Conservation (phyloP, 2,797 vertebrate species). For the Syngnathus rostellatus region DNA sequence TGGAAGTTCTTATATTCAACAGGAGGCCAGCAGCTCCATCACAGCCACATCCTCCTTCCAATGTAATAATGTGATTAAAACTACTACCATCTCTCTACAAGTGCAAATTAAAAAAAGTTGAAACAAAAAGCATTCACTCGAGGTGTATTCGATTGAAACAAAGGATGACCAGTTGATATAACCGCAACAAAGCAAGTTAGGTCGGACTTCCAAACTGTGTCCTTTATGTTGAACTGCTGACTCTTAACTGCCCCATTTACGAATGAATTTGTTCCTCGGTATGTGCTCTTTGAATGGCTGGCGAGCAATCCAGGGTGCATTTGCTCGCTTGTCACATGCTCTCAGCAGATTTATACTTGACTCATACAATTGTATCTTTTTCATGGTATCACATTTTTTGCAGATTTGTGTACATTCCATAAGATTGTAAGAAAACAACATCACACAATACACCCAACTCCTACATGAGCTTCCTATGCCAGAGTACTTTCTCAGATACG, state of each 20-base stretch:
- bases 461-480: constrained; percentile 16
- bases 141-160: no score
- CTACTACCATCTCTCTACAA: no score
- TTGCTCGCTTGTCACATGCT: not conserved
- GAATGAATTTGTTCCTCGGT: not conserved
- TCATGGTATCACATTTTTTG: not conserved
- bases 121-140: no score
- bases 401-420: not conserved
- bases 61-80: no score
- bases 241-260: not conserved
- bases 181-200: no score
- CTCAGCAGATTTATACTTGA: not conserved
- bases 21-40: no score
- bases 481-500: constrained; percentile 24
- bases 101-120: no score
- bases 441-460: not conserved
- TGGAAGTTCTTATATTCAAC: no score
- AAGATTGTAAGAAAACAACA: not conserved
- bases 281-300: not conserved
- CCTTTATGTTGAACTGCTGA: not conserved
- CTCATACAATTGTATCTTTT: not conserved
- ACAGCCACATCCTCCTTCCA: no score
- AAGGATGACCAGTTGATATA: no score
- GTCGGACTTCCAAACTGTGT: no score
- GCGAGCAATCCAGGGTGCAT: not conserved